Evolutionary conservation across 2,113 vertebrate genomes (phyloP), one percentile per base, ranked within the genome.

Genomic region (Athene cunicularia): DNA sequence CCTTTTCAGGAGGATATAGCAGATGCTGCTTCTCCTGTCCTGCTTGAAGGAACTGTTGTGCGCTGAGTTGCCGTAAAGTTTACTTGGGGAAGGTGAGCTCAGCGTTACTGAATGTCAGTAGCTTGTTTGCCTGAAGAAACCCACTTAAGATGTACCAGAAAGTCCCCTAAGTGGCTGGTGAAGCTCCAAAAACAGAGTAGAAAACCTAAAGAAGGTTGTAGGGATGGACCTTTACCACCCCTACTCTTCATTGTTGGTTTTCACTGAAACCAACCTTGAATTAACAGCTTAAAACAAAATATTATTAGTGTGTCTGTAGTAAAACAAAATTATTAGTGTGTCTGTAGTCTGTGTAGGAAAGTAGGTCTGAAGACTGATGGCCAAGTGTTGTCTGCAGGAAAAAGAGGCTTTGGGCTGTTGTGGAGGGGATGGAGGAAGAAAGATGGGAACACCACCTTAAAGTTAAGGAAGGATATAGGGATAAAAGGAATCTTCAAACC

Each of bases 131-230:
- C 2, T 30, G 23, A 74, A 45, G 55, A 45, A 90, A 81, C 56
- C 56, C 23, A 8, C 10, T 47, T 30, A 19, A 58, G 33, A 20
- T 32, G 35, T 20, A 56, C 28, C n/a, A 59, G 12, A 37, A 55
- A 49, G 26, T 37, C 52, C 33, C 2, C 2, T 2, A 37, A 67
- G 33, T 16, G 9, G 58, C 9, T 0, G 5, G 10, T 14, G 33
- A 58, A 64, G 35, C 43, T 70, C 67, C 26, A 26, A 35, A 47
- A 11, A 3, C 18, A 20, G 24, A 35, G 41, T 1, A 75, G 11
- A 21, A 74, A 88, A 74, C 6, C 9, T 9, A 53, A 47, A 30
- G 24, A 33, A 17, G 18, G 8, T 26, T 35, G 30, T 26, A 27
- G 27, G 21, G 35, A 11, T 32, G 41, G 47, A 56, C 28, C 39